Evolutionary conservation across 2,888 invertebrate species (phyloP), one percentile per base, ranked within the genome.

Genomic region (Pomacea canaliculata): DNA sequence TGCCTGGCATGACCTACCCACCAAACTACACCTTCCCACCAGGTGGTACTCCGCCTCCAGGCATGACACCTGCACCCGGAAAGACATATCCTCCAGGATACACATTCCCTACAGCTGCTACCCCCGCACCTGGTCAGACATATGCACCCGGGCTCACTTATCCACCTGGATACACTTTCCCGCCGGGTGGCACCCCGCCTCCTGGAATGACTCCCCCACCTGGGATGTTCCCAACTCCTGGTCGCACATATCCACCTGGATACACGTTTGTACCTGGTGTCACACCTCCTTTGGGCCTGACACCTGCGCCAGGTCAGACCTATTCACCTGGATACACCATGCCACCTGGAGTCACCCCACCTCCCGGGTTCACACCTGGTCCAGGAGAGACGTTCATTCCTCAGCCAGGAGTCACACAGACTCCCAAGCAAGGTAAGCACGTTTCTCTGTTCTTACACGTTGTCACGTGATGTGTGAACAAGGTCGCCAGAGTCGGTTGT

Each of bases 181-280:
- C 78, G 5, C 81, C 68, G 8, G 68, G 68, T 27, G 68, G 77
- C 69, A 83, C 83, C 67, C 79, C 81, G 19, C 77, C 78, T 27
- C 82, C 83, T 23, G 80, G 79, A 13, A 19, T 74, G 8, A 81
- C 82, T 7, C 80, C 66, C 76, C 80, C 82, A 16, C 84, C 83
- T 51, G 76, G 78, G 27, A 1, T 79, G 79, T 67, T 70, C 66
- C 81, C 81, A 16, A n/a, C 16, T 68, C 67, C 19, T 71, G 48
- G 62, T 23, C n/a, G n/a, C 10, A 63, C 63, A 23, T 13, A 59
- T 46, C 27, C 48, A 79, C 80, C 10, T 78, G 51, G 51, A 56
- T 56, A 56, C 8, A 63, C 63, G 10, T 27, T 78, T 76, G 80
- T 78, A 56, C 82, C 82, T 77, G 76, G 81, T n/a, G 66, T 72